These are phyloP conservation scores for Scomber scombrus DNA, from an alignment of 2,113 vertebrate genomes.

Conservation along the genomic window DNA sequence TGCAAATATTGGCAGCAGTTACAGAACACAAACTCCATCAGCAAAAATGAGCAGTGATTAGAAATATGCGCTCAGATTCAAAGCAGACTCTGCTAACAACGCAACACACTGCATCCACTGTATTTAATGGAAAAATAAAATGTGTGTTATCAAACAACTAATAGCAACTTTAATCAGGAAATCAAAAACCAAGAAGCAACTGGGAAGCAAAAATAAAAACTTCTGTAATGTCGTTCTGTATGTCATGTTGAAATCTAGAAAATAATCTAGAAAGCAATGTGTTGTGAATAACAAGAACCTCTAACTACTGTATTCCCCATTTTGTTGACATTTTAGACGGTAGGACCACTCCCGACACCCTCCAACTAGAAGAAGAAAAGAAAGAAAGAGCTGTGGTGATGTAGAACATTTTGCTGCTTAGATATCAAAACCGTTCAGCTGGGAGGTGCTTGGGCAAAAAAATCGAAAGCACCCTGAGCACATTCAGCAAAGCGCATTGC, in stretches of 20 bases:
- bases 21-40: constrained; percentile 32
- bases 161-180: no score
- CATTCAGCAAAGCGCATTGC: neutral
- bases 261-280: no score
- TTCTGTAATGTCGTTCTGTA: no score
- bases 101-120: neutral
- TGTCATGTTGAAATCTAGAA: no score
- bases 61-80: constrained; percentile 31
- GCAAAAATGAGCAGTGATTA: constrained; percentile 27
- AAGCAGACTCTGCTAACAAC: neutral
- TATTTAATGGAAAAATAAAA: no score
- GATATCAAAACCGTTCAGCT: neutral
- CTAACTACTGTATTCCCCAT: neutral
- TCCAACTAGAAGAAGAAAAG: no score
- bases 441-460: neutral
- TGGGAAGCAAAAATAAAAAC: no score
- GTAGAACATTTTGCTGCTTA: neutral
- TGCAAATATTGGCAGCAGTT: constrained; percentile 25
- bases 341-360: neutral
- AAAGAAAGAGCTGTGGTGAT: neutral
- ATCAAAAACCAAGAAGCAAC: no score
- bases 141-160: no score
- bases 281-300: neutral
- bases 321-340: neutral
- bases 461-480: neutral